A percentile compares a stretch with the other conserved stretches of the same genome.
These are phyloP conservation scores for Anarhynchus alexandrinus DNA, from an alignment of 2,113 vertebrate genomes.

Conservation along the genomic window DNA sequence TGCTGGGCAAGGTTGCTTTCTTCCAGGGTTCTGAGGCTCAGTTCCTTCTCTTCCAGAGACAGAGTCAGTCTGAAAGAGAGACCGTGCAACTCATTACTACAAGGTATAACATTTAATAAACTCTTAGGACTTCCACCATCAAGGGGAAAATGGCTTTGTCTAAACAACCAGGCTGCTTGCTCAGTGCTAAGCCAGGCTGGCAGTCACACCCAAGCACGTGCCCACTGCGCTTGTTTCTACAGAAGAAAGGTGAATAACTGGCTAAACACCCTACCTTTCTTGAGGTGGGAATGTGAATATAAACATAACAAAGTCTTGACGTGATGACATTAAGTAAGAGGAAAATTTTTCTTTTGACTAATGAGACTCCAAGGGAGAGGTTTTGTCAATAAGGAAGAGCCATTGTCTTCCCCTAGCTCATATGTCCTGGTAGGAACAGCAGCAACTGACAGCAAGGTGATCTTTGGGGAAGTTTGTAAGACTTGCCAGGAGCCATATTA, in stretches of 20 bases:
- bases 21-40: constrained; percentile 62
- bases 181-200: not conserved
- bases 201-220: not conserved
- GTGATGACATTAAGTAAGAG: not conserved
- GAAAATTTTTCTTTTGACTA: not conserved
- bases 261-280: not conserved
- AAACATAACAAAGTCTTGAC: not conserved
- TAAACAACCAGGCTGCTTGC: not conserved
- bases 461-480: not conserved
- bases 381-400: not conserved
- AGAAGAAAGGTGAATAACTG: not conserved
- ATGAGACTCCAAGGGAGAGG: not conserved
- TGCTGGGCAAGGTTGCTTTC: constrained; percentile 50
- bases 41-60: constrained; percentile 68
- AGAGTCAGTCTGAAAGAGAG: constrained; percentile 55
- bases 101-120: not conserved
- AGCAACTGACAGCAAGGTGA: not conserved
- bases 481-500: not conserved
- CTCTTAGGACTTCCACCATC: not conserved
- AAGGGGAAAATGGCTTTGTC: not conserved
- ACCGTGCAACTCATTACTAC: not conserved
- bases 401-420: not conserved
- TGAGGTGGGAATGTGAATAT: not conserved
- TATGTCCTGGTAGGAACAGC: not conserved
- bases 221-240: not conserved